phyloP scores from a whole-genome alignment of 2,113 vertebrate genomes.

The Shinisaurus crocodilurus region DNA sequence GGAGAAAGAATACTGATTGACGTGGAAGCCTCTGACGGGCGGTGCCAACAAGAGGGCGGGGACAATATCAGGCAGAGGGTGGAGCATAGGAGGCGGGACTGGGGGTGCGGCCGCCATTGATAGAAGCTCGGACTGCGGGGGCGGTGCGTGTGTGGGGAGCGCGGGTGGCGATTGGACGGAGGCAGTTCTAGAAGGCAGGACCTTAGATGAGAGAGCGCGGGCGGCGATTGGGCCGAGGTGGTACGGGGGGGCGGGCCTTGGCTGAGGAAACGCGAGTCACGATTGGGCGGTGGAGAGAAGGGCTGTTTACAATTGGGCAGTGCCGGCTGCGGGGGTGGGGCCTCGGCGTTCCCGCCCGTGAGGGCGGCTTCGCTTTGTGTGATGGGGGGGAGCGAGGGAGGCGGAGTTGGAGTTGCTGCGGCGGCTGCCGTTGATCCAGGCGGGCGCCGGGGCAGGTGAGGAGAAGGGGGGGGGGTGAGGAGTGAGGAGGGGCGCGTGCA shows the following conservation, averaged over 20 bases:
- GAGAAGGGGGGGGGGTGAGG: background rate
- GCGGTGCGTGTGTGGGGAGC: background rate
- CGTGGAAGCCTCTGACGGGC: background rate
- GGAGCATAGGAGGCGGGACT: background rate
- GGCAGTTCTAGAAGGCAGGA: background rate
- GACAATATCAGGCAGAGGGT: background rate
- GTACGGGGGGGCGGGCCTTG: background rate
- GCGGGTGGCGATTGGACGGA: background rate
- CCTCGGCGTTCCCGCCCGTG: background rate
- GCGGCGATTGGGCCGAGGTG: background rate
- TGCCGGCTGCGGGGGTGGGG: background rate
- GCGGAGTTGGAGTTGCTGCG: background rate
- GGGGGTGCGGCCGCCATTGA: too few relatives aligned
- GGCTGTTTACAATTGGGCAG: background rate
- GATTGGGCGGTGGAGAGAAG: background rate
- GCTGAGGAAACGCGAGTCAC: background rate
- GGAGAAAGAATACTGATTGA: background rate
- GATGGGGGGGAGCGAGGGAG: background rate
- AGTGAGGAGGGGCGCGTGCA: too few relatives aligned
- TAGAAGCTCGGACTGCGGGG: too few relatives aligned
- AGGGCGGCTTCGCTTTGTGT: slow-evolving; percentile 55
- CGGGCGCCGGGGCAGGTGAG: background rate
- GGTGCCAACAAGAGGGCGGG: background rate
- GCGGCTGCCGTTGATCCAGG: background rate
- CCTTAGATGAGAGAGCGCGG: background rate